Evolutionary conservation across 2,888 invertebrate genomes (phyloP).

Genomic region (Hanleya hanleyi): DNA sequence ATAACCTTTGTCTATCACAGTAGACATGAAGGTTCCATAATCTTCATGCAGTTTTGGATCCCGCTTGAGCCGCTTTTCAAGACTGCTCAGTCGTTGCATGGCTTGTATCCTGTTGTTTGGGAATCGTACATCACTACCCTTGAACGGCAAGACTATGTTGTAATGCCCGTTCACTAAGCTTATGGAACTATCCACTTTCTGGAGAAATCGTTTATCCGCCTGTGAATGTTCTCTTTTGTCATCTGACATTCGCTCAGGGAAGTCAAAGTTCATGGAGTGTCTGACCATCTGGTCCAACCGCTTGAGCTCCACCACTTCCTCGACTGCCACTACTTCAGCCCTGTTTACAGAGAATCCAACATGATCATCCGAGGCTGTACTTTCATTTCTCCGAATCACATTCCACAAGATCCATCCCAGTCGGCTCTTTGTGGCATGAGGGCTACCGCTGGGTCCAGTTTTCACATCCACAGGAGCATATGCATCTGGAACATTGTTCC

Average conservation of each 20-base stretch:
- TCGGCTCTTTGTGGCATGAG: too few species aligned
- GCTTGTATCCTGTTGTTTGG: conserved; percentile 14
- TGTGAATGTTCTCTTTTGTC: conserved; percentile 15
- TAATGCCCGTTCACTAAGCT: conserved; percentile 19
- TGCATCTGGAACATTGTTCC: too few species aligned
- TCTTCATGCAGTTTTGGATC: conserved; percentile 18
- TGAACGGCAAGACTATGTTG: conserved; percentile 16
- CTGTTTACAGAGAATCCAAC: conserved; percentile 9
- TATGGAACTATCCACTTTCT: conserved; percentile 12
- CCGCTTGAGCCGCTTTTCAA: conserved; percentile 11
- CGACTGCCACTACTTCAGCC: conserved; percentile 4
- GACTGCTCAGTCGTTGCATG: conserved; percentile 11
- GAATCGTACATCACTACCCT: conserved; percentile 7
- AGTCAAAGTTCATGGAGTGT: conserved; percentile 26
- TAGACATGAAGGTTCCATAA: conserved; percentile 28
- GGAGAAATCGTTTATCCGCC: conserved; percentile 15
- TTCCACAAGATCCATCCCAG: too few species aligned
- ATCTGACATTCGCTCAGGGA: conserved; percentile 24
- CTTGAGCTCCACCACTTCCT: conserved; percentile 11
- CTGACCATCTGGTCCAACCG: conserved; percentile 23
- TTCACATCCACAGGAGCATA: too few species aligned
- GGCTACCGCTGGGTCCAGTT: too few species aligned
- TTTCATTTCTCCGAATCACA: conserved; percentile 8
- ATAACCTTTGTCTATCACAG: conserved; percentile 27
- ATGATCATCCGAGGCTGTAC: background rate